These are phyloP conservation scores for Sigmodon hispidus DNA, from an alignment of 2,113 vertebrate genomes.

Conservation along the genomic window DNA sequence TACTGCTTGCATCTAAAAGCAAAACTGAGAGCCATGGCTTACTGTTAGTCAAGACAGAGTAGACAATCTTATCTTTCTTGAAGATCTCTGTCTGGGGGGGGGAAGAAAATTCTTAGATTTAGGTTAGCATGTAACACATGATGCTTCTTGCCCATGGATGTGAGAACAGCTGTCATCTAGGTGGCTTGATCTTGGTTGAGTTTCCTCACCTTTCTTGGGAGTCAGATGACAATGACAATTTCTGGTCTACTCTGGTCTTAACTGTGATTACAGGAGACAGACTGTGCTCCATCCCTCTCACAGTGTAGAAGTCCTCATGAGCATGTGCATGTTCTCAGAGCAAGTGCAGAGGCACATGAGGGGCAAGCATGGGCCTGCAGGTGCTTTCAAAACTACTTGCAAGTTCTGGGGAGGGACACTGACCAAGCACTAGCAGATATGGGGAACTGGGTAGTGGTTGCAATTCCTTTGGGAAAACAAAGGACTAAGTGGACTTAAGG, in stretches of 20 bases:
- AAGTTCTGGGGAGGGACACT: not conserved
- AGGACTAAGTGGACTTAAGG: not conserved
- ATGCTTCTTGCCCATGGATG: not conserved
- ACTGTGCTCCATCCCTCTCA: not conserved
- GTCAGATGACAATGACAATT: not conserved
- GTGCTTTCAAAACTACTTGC: not conserved
- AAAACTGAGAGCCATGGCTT: not conserved
- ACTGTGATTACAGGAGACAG: not conserved
- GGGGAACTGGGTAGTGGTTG: not conserved
- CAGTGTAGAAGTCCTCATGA: not conserved
- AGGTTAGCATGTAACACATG: too few species aligned
- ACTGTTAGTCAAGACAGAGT: not conserved
- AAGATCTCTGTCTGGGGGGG: too few species aligned
- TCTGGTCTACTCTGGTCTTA: not conserved
- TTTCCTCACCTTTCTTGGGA: not conserved
- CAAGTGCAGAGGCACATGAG: not conserved
- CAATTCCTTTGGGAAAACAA: not conserved
- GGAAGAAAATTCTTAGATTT: not conserved
- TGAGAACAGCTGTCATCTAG: not conserved
- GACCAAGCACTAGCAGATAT: rapidly evolving
- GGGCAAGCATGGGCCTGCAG: not conserved
- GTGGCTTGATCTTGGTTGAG: not conserved
- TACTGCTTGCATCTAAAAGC: not conserved
- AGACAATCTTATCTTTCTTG: not conserved
- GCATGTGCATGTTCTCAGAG: not conserved